Conservation (phyloP, 2,113 vertebrate species). For the Neogale vison region DNA sequence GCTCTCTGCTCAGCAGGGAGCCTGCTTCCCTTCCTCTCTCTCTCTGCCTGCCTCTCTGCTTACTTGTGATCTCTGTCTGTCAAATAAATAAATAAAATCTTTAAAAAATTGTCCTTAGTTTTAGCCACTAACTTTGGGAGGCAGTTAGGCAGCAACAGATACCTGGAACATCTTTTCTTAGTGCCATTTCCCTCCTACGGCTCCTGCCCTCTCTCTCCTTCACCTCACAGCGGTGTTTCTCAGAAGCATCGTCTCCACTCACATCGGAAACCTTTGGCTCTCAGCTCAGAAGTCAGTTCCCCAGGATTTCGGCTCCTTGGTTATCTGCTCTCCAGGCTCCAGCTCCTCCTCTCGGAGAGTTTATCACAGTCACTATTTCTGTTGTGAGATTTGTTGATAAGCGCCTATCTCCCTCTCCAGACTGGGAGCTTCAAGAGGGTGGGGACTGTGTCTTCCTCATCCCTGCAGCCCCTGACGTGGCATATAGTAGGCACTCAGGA, state of each 20-base stretch:
- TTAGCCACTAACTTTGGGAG: neutral
- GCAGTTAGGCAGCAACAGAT: neutral
- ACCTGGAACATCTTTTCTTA: neutral
- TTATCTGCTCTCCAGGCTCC: neutral
- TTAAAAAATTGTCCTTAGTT: neutral
- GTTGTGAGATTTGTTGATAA: conserved; percentile 52
- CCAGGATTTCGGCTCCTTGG: neutral
- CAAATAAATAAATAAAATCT: no score
- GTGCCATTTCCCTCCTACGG: neutral
- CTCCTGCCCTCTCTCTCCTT: neutral
- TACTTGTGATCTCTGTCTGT: no score
- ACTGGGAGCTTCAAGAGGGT: neutral
- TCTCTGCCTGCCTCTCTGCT: no score
- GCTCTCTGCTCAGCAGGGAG: no score
- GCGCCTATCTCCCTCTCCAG: conserved; percentile 25
- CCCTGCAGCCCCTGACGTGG: neutral
- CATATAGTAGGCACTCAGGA: neutral
- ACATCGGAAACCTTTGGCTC: neutral
- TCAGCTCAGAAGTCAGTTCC: conserved; percentile 32
- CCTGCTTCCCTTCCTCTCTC: no score
- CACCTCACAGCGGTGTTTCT: neutral
- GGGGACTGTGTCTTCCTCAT: neutral
- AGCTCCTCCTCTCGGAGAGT: conserved; percentile 22
- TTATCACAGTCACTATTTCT: conserved; percentile 55
- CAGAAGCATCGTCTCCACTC: neutral